Conservation (phyloP, 2,888 invertebrate genomes). For the Spisula solida region DNA sequence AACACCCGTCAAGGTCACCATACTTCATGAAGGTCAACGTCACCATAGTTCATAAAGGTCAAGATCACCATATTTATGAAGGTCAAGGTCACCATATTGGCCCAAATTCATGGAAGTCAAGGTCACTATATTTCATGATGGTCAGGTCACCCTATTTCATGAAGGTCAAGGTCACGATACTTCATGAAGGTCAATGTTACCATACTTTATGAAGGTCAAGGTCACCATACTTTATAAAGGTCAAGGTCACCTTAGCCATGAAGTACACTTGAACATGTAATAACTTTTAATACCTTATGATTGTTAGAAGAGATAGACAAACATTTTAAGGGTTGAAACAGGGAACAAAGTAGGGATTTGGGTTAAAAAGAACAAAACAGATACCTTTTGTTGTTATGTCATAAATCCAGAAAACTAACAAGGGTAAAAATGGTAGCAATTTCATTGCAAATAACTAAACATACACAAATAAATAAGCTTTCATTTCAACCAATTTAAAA, state of each 20-base stretch:
- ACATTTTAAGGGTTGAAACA: neutral
- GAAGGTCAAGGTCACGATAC: neutral
- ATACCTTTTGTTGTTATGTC: neutral
- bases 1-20: neutral
- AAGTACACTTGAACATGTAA: neutral
- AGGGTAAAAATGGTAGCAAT: neutral
- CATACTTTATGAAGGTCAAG: neutral
- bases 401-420: constrained; percentile 19
- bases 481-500: too few relatives aligned
- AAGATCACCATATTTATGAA: neutral
- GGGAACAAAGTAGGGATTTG: neutral
- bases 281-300: neutral
- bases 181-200: neutral
- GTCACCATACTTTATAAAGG: neutral
- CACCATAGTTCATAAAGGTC: neutral
- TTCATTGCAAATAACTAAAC: too few relatives aligned
- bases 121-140: neutral
- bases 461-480: too few relatives aligned
- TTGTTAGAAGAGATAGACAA: constrained; percentile 1
- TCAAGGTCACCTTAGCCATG: neutral
- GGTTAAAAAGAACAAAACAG: neutral
- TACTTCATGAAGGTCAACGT: neutral
- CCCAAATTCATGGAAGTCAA: too few relatives aligned
- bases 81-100: neutral
- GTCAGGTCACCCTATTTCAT: neutral